phyloP scores from a whole-genome alignment of 2,888 invertebrate genomes.

The Drosophila infuscata region DNA sequence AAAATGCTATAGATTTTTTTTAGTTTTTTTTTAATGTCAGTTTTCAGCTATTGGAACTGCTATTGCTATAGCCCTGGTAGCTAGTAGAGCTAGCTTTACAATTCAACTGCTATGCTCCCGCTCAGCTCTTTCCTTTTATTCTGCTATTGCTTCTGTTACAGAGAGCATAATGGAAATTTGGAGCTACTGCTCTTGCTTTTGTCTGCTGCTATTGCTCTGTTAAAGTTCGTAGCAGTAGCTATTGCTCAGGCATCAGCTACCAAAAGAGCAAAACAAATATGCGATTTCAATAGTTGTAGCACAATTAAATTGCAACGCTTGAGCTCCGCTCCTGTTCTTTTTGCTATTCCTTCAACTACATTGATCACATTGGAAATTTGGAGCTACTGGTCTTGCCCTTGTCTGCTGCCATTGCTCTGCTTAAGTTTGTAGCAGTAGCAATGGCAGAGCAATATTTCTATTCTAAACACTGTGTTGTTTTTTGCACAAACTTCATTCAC shows the following conservation, averaged over 20 bases:
- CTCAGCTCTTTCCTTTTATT: not conserved
- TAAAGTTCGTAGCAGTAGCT: not conserved
- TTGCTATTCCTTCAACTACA: not conserved
- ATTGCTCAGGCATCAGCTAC: not conserved
- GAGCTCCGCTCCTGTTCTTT: not conserved
- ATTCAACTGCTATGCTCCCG: not conserved
- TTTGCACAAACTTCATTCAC: not conserved
- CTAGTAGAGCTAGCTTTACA: fast-evolving
- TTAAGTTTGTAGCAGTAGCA: not conserved
- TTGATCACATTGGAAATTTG: not conserved
- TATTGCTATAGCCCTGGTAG: too few species aligned
- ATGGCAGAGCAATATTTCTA: not conserved
- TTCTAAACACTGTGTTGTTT: not conserved
- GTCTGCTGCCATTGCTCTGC: not conserved
- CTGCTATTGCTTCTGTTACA: not conserved
- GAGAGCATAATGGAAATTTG: not conserved
- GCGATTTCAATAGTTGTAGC: not conserved
- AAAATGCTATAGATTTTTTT: not conserved
- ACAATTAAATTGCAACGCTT: not conserved
- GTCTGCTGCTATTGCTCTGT: not conserved
- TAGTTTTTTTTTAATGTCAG: too few species aligned
- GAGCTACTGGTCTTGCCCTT: not conserved
- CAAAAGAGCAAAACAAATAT: not conserved
- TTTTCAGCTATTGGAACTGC: not conserved
- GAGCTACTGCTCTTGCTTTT: not conserved